Conservation (phyloP, 2,888 invertebrate genomes). For the Xylophagus ater region DNA sequence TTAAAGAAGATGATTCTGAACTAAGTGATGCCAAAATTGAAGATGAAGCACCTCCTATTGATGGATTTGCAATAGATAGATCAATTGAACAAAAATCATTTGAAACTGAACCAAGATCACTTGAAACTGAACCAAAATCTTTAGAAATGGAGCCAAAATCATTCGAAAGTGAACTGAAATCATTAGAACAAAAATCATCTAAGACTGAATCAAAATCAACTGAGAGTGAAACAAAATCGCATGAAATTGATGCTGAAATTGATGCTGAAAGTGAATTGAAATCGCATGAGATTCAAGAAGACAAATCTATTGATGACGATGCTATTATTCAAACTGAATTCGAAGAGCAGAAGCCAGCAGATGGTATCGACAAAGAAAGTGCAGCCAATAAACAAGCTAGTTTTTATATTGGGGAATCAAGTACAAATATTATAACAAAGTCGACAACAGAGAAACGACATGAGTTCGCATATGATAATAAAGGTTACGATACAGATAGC, state of each 20-base stretch:
- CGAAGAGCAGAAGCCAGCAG: slow-evolving; percentile 24
- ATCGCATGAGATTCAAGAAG: slow-evolving; percentile 24
- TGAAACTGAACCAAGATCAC: not conserved
- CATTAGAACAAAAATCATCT: too few species aligned
- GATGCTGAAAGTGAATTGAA: too few species aligned
- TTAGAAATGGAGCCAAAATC: not conserved
- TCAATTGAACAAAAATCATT: not conserved
- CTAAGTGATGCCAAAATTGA: slow-evolving; percentile 16
- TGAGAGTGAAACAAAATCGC: not conserved
- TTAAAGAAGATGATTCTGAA: slow-evolving; percentile 13
- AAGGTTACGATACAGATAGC: slow-evolving; percentile 18
- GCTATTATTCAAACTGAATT: too few species aligned
- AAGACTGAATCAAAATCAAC: not conserved
- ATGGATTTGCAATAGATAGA: not conserved
- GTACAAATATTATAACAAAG: slow-evolving; percentile 35
- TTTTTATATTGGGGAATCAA: slow-evolving; percentile 39
- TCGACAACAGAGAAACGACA: slow-evolving; percentile 23
- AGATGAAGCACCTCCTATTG: slow-evolving; percentile 7
- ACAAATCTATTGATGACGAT: slow-evolving; percentile 28
- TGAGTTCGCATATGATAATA: slow-evolving; percentile 18
- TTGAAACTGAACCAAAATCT: not conserved
- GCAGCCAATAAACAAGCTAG: slow-evolving; percentile 24
- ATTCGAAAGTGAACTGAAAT: slow-evolving; percentile 1
- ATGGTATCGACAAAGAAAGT: slow-evolving; percentile 9
- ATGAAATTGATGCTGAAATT: too few species aligned